Conservation (phyloP, 2,797 vertebrate genomes). For the Ctenopoma multispine region DNA sequence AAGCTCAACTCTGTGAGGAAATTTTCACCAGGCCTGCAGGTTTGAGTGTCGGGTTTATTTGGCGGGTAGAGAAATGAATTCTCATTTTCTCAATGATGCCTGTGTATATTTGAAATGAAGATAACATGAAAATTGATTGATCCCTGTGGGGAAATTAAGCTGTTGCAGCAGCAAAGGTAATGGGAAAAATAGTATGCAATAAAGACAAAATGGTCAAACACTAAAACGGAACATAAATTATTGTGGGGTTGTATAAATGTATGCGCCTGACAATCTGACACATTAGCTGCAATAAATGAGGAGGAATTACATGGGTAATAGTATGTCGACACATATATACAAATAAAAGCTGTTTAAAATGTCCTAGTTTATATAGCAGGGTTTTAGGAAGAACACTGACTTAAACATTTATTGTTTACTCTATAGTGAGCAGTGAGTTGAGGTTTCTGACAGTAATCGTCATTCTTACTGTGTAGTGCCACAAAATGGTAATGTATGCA, state of each 20-base stretch:
- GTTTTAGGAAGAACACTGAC: background rate
- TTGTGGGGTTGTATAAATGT: constrained; percentile 29
- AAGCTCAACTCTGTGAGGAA: constrained; percentile 1
- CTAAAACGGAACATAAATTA: constrained; percentile 51
- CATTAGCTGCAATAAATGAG: background rate
- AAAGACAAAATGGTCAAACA: constrained; percentile 44
- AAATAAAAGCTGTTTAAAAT: background rate
- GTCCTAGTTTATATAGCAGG: background rate
- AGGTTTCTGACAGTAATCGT: background rate
- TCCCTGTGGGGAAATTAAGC: constrained; percentile 45
- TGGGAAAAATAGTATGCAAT: constrained; percentile 30
- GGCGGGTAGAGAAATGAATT: constrained; percentile 20
- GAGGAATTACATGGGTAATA: background rate
- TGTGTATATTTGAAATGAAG: constrained; percentile 27
- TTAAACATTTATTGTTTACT: too few species aligned
- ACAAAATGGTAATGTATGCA: background rate
- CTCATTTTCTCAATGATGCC: constrained; percentile 36
- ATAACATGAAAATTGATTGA: constrained; percentile 45
- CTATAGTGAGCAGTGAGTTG: background rate
- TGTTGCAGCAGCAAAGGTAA: constrained; percentile 29
- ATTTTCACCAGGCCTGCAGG: constrained; percentile 25
- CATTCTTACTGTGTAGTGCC: background rate
- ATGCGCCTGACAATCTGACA: constrained; percentile 24
- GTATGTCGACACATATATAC: background rate
- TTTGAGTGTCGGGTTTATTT: constrained; percentile 30